These are phyloP conservation scores for Cephus rjabovi DNA, from an alignment of 2,888 invertebrate species.

Conservation along the genomic window DNA sequence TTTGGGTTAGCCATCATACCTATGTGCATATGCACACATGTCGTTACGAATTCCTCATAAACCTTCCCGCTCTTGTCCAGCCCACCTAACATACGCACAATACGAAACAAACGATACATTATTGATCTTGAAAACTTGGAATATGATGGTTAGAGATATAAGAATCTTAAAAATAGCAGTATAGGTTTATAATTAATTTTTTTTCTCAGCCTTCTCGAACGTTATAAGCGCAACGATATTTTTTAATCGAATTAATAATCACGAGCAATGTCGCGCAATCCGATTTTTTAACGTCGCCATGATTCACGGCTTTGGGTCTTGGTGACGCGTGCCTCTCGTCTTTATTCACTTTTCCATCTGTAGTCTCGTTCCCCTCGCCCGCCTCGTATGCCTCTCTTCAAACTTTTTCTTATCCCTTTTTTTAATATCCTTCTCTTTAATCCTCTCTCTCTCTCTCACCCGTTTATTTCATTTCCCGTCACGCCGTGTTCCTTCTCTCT, in stretches of 20 bases:
- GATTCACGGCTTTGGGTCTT: neutral
- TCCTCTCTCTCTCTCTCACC: constrained; percentile 3
- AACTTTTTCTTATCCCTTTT: constrained; percentile 8
- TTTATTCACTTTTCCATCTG: neutral
- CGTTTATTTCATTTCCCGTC: neutral
- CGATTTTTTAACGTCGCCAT: neutral
- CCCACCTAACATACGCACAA: neutral
- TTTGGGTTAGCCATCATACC: constrained; percentile 46
- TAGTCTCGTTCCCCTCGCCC: neutral
- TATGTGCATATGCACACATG: neutral
- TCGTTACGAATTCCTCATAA: neutral
- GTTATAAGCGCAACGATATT: neutral
- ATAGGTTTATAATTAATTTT: neutral
- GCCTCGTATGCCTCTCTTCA: neutral
- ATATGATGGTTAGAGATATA: neutral
- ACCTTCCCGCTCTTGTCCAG: neutral
- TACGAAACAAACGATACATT: neutral
- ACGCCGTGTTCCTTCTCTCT: neutral
- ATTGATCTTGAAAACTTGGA: neutral
- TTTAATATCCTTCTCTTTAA: neutral
- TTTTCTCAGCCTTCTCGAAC: neutral
- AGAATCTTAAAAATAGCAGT: neutral
- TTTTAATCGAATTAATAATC: neutral
- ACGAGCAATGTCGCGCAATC: neutral
- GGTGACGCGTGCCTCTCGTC: neutral